phyloP scores from a whole-genome alignment of 1,140 invertebrate genomes.

The Zaprionus tsacasi region DNA sequence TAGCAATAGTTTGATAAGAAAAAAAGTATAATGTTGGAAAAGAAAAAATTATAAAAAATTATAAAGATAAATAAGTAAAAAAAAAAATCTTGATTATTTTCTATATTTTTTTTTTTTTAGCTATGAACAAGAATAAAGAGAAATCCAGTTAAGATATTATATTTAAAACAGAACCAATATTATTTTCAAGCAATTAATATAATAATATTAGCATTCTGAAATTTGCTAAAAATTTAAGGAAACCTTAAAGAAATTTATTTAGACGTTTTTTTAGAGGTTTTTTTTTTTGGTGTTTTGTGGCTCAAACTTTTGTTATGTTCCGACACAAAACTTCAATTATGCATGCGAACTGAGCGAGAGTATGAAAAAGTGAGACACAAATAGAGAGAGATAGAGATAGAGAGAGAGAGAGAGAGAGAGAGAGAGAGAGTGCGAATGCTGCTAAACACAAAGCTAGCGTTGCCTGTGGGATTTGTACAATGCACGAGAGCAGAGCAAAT shows the following conservation, averaged over 20 bases:
- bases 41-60: too few species aligned
- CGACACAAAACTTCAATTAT: conserved; percentile 50
- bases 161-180: too few species aligned
- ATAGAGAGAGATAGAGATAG: background rate
- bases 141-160: too few species aligned
- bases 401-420: background rate
- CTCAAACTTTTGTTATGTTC: background rate
- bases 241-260: background rate
- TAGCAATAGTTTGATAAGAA: too few species aligned
- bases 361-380: background rate
- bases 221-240: background rate
- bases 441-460: background rate
- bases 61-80: too few species aligned
- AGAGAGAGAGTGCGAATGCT: background rate
- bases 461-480: conserved; percentile 9
- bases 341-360: conserved; percentile 23
- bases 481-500: background rate
- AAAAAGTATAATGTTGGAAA: too few species aligned
- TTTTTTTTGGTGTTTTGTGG: background rate
- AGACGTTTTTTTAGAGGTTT: background rate
- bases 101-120: too few species aligned
- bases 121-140: too few species aligned
- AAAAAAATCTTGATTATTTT: too few species aligned
- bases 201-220: background rate
- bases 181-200: too few species aligned